Evolutionary conservation across 2,888 invertebrate species (phyloP).

Genomic region (Ptychoptera albimana): DNA sequence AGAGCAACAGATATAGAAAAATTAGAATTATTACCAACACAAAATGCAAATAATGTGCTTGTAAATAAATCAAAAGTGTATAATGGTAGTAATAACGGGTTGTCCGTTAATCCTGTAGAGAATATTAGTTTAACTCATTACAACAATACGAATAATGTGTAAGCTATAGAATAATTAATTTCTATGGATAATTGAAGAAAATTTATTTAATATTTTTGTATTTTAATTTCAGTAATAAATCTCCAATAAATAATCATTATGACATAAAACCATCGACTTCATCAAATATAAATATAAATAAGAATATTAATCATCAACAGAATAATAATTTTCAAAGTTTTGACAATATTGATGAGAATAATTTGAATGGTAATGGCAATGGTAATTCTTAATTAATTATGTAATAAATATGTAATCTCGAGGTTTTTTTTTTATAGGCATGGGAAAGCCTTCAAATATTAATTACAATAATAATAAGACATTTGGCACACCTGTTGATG

Average conservation of each 20-base stretch:
- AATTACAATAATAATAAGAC: slow-evolving; percentile 20
- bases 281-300: background rate
- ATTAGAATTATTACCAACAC: slow-evolving; percentile 56
- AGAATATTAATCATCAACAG: background rate
- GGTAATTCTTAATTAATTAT: too few species aligned
- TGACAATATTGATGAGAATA: too few species aligned
- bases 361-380: too few species aligned
- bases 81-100: slow-evolving; percentile 28
- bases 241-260: background rate
- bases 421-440: slow-evolving; percentile 4
- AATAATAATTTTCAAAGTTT: background rate
- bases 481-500: slow-evolving; percentile 27
- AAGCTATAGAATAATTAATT: background rate
- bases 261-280: background rate
- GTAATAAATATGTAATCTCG: too few species aligned
- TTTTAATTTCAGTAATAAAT: background rate
- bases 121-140: too few species aligned
- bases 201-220: too few species aligned
- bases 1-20: slow-evolving; percentile 60
- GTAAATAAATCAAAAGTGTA: slow-evolving; percentile 10
- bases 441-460: slow-evolving; percentile 14
- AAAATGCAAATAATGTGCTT: slow-evolving; percentile 29
- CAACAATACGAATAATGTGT: too few species aligned
- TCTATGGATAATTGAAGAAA: too few species aligned
- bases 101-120: slow-evolving; percentile 21